Conservation (phyloP, 2,113 vertebrate species). For the Myocastor coypus region DNA sequence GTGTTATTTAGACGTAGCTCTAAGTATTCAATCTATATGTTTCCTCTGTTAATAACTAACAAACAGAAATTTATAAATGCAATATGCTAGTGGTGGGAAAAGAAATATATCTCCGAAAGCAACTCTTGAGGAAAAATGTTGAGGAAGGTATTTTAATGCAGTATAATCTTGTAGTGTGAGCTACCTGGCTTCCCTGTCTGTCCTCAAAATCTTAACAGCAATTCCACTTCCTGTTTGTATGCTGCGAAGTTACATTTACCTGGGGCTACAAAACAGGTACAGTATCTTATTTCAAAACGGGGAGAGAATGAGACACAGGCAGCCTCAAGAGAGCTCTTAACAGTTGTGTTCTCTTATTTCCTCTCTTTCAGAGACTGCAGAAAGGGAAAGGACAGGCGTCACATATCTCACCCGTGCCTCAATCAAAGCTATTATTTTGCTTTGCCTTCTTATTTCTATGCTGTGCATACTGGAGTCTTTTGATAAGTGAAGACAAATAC, state of each 20-base stretch:
- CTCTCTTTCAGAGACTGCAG: neutral
- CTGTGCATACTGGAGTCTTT: neutral
- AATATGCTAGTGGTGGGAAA: neutral
- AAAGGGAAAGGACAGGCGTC: neutral
- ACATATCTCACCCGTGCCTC: neutral
- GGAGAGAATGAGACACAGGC: neutral
- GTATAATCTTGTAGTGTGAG: too few relatives aligned
- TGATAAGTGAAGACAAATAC: neutral
- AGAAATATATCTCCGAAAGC: neutral
- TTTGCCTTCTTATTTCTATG: neutral
- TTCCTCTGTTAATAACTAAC: neutral
- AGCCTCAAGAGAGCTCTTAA: neutral
- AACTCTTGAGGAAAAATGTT: neutral
- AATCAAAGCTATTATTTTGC: neutral
- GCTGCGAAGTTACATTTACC: neutral
- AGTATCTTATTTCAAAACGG: neutral
- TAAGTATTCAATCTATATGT: neutral
- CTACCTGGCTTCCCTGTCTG: neutral
- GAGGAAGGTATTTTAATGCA: neutral
- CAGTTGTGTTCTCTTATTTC: neutral
- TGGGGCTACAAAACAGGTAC: neutral
- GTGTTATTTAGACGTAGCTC: neutral
- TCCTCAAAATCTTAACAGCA: neutral
- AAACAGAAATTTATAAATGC: neutral
- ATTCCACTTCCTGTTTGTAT: neutral